These are phyloP conservation scores for Paedocypris sp. DNA, from an alignment of 2,113 vertebrate species.

Conservation along the genomic window DNA sequence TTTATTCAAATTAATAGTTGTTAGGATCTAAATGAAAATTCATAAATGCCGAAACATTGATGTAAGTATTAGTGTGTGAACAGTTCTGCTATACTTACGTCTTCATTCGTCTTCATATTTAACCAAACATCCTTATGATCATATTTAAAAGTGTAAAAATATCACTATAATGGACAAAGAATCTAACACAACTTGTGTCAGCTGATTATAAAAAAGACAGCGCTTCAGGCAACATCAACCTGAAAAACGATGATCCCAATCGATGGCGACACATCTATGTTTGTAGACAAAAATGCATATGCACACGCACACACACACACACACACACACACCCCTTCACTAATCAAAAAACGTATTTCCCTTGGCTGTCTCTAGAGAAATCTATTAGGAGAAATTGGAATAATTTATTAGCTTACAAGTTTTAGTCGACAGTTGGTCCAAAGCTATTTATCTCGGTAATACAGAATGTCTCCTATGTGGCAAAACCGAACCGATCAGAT, in stretches of 20 bases:
- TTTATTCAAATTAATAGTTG: too few species aligned
- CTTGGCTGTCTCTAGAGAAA: slow-evolving; percentile 90
- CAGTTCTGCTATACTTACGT: too few species aligned
- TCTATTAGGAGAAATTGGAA: slow-evolving; percentile 89
- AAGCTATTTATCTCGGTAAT: slow-evolving; percentile 96
- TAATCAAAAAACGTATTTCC: slow-evolving; percentile 96
- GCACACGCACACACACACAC: neutral
- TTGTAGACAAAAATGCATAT: slow-evolving; percentile 45
- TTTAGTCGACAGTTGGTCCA: slow-evolving; percentile 93
- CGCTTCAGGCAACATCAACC: slow-evolving; percentile 81
- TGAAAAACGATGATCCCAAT: slow-evolving; percentile 87
- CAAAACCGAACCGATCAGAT: slow-evolving; percentile 94
- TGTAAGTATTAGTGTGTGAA: too few species aligned
- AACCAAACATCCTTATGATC: slow-evolving; percentile 18
- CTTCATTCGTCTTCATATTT: slow-evolving; percentile 34
- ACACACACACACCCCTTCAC: slow-evolving; percentile 67
- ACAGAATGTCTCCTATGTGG: slow-evolving; percentile 94
- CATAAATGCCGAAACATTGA: too few species aligned
- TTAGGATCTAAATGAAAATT: too few species aligned
- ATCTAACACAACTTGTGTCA: slow-evolving; percentile 70
- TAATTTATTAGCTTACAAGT: slow-evolving; percentile 97
- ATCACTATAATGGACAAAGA: slow-evolving; percentile 73
- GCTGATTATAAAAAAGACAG: slow-evolving; percentile 91
- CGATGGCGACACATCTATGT: slow-evolving; percentile 88
- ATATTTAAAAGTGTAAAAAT: slow-evolving; percentile 45